phyloP scores from a whole-genome alignment of 2,797 vertebrate species.

The Leptatherina wallacei region DNA sequence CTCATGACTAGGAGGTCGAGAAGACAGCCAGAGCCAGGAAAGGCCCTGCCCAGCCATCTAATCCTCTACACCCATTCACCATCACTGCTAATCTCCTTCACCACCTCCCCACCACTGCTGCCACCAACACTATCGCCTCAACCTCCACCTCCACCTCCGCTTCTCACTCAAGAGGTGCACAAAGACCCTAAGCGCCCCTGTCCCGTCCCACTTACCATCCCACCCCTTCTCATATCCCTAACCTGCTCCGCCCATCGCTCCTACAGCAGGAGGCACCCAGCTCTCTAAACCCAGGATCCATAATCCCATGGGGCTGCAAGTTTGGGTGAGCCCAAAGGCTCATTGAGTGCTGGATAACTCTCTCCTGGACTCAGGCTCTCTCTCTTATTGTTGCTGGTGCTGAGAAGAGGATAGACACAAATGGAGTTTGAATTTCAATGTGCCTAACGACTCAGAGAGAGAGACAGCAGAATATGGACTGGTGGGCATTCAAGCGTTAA shows the following conservation, averaged over 20 bases:
- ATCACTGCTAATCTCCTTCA: conserved; percentile 94
- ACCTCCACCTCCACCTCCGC: conserved; percentile 53
- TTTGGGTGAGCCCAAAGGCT: conserved; percentile 73
- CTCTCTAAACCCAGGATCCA: conserved; percentile 69
- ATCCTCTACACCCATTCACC: conserved; percentile 96
- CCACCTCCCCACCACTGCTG: conserved; percentile 61
- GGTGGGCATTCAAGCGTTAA: conserved; percentile 71
- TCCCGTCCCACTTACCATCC: conserved; percentile 65
- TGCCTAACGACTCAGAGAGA: conserved; percentile 68
- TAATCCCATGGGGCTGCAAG: conserved; percentile 73
- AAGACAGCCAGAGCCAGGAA: conserved; percentile 74
- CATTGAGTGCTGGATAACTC: conserved; percentile 80
- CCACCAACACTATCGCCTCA: conserved; percentile 69
- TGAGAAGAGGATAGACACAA: conserved; percentile 75
- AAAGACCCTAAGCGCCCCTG: conserved; percentile 77
- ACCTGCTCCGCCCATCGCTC: conserved; percentile 74
- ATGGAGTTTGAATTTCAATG: conserved; percentile 82
- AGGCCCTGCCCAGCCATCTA: conserved; percentile 84
- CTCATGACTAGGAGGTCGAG: conserved; percentile 64
- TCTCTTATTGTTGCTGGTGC: conserved; percentile 72
- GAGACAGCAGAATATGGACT: conserved; percentile 76
- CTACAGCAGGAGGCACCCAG: conserved; percentile 74
- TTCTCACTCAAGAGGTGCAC: conserved; percentile 82
- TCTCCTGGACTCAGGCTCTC: conserved; percentile 70
- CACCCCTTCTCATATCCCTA: conserved; percentile 72